These are phyloP conservation scores for Drosophila phalerata DNA, from an alignment of 2,888 invertebrate species.

Conservation along the genomic window DNA sequence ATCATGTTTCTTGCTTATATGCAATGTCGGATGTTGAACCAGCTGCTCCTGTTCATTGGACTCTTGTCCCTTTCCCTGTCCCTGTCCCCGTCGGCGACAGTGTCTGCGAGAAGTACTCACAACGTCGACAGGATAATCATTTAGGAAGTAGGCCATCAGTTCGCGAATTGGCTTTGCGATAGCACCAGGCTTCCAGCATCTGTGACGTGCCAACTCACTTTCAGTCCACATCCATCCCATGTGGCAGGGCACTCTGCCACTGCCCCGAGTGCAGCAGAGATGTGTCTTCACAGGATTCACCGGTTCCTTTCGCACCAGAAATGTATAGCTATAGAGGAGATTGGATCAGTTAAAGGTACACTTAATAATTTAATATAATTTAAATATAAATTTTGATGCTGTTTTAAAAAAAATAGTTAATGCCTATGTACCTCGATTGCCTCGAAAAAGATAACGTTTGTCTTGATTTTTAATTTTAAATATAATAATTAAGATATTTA, in stretches of 20 bases:
- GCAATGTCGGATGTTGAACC: constrained; percentile 87
- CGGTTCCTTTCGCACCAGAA: constrained; percentile 7
- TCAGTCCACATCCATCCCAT: constrained; percentile 90
- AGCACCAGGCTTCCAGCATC: constrained; percentile 83
- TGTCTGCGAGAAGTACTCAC: constrained; percentile 75
- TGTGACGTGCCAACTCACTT: constrained; percentile 62
- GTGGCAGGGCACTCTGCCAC: constrained; percentile 87
- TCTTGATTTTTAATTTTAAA: too few species aligned
- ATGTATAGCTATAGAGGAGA: constrained; percentile 47
- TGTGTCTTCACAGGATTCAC: constrained; percentile 84
- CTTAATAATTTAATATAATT: too few species aligned
- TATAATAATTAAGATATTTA: too few species aligned
- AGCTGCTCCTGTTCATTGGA: constrained; percentile 41
- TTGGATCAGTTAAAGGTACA: too few species aligned
- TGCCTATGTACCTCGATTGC: too few species aligned
- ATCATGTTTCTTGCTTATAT: constrained; percentile 89
- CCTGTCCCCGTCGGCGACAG: constrained; percentile 58
- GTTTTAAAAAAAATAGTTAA: too few species aligned
- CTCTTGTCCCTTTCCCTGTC: constrained; percentile 84
- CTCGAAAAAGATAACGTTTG: too few species aligned
- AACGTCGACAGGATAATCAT: constrained; percentile 81
- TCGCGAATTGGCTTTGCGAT: constrained; percentile 81
- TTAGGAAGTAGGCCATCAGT: constrained; percentile 83
- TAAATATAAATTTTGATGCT: too few species aligned
- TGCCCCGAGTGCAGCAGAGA: constrained; percentile 87